Evolutionary conservation across 2,797 vertebrate genomes (phyloP), one percentile per base, ranked within the genome.

Genomic region (Phataginus tetradactyla): DNA sequence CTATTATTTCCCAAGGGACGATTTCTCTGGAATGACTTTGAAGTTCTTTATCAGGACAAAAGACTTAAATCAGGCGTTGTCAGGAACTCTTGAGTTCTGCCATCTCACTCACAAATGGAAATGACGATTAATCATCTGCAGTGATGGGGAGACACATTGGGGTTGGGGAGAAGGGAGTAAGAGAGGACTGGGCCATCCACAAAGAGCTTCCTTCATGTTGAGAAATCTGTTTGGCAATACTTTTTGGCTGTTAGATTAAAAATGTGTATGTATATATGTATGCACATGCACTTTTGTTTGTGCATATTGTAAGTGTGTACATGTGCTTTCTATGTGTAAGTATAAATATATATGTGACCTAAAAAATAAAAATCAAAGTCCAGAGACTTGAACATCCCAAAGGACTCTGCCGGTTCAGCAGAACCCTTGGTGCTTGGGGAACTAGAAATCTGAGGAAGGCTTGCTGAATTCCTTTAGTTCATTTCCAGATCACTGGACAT

Each of bases 31-130:
- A 63, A 37, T 93, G 55, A 83, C 27, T 90, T 93, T 68, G 68
- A 10, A 95, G 45, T 97, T 88, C 57, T 95, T 90, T 72, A 81
- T 14, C 74, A 69, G 64, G 63, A 96, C 77, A 89, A 79, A 96
- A 93, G 74, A 77, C 66, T 94, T 93, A 93, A 45, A 59, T 96
- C 74, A 94, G 64, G 39, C 74, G 34, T 96, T 94, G 68, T 92
- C 74, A 93, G 89, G 42, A 96, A 45, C 59, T 71, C 53, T 79
- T 93, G 69, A 27, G 13, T 75, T 96, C 83, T 96, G 83, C 91
- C 61, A 34, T 93, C 78, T 95, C 49, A 63, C 7, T 81, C n/a
- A 55, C 68, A 78, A 75, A 72, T 90, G 49, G 79, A 96, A 84
- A 71, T 64, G n/a, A 15, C 21, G 7, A n/a, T 80, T 85, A 79